Evolutionary conservation across 1,140 invertebrate species (phyloP).

Genomic region (Trigoniulus corallinus): DNA sequence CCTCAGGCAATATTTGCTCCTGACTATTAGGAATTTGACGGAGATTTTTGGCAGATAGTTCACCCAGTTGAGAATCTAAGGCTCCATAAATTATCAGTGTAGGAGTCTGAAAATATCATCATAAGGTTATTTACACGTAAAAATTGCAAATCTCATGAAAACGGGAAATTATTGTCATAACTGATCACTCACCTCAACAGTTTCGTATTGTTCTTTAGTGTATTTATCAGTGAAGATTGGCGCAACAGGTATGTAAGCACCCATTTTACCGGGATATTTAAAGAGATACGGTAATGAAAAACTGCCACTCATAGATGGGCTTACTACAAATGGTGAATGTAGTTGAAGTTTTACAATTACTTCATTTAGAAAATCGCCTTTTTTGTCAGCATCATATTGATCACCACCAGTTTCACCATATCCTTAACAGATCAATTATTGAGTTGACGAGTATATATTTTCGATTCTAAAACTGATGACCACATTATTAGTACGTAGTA

Average conservation of each 20-base stretch:
- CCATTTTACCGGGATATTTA: conserved; percentile 14
- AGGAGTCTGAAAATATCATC: conserved; percentile 23
- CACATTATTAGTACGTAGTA: conserved; percentile 10
- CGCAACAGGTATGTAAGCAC: conserved; percentile 28
- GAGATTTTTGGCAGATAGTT: conserved; percentile 19
- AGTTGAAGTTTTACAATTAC: conserved; percentile 17
- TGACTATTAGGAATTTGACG: conserved; percentile 22
- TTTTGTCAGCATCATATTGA: conserved; percentile 6
- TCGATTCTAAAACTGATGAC: background rate
- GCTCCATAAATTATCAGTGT: conserved; percentile 30
- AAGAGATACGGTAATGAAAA: conserved; percentile 28
- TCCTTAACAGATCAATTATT: conserved; percentile 15
- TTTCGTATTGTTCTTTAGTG: conserved; percentile 13
- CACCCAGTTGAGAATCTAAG: conserved; percentile 24
- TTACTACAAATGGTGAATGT: conserved; percentile 23
- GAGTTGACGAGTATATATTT: conserved; percentile 1
- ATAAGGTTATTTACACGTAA: background rate
- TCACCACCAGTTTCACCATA: conserved; percentile 17
- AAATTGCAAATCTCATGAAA: background rate
- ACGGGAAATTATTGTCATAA: background rate
- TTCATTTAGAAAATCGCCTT: conserved; percentile 18
- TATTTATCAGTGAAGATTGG: conserved; percentile 23
- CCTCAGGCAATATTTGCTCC: conserved; percentile 21
- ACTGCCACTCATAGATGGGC: conserved; percentile 31
- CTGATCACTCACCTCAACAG: conserved; percentile 15